Base-by-base conservation (phyloP, 2,888 invertebrate genomes). In the Linyphia triangularis region DNA sequence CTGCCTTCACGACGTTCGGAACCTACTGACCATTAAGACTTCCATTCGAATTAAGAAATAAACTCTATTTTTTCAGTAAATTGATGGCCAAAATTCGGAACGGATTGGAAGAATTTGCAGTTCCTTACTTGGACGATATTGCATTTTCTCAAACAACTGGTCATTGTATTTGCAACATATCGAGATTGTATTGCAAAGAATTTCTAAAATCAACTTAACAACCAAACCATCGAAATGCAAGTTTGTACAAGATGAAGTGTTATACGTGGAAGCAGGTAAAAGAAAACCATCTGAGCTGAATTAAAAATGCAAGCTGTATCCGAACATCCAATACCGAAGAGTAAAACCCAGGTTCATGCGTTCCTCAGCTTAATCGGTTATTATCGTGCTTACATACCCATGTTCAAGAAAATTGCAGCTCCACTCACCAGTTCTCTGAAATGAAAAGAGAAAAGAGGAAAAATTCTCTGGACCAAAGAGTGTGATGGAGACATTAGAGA, bases 121-220 rank as follows among this genome's bases (percentile, higher is more conserved):
- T 63, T 5, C 81, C 79, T 0, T 86, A 86, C 13, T 7, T 86
- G 0, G 59, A 86, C n/a, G 88, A 88, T 65, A 40, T 69, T 2
- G 88, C 81, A 43, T 81, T 24, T 86, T 73, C 16, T 86, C 81
- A 0, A 30, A 57, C 22, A 37, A 51, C 6, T 86, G 51, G 28
- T 9, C 33, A 1, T 19, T 19, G 4, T 65, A 79, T 51, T 16
- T 79, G 5, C 19, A 63, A 0, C 9, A 33, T 19, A 2, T 67
- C 3, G n/a, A n/a, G n/a, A n/a, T n/a, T n/a, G n/a, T n/a, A n/a
- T 9, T 69, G 19, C 4, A 26, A 13, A 26, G 4, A 10, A 43
- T 24, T 22, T 5, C 22, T 6, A 19, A 10, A 9, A 33, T 37
- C 4, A 28, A 40, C 2, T 57, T 40, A 10, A 84, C 65, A 10